A percentile compares a stretch with the other conserved stretches of the same genome.
Evolutionary conservation across 2,888 invertebrate species (phyloP).

Genomic region (Drosophila mayaguana): DNA sequence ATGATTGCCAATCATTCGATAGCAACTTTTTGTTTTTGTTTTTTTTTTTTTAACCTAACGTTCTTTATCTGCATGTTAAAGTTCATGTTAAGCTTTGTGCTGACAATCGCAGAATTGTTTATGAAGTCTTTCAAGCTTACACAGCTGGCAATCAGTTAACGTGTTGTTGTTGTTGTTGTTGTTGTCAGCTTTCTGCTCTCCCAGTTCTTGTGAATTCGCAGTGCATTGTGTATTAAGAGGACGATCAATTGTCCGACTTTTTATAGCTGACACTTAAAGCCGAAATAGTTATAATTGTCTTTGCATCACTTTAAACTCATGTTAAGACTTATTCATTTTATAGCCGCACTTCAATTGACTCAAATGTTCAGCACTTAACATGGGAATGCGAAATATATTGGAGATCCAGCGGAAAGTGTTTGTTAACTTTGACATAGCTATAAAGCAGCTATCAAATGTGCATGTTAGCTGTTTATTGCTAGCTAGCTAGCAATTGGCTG

Average conservation of each 20-base stretch:
- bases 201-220: background rate
- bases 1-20: conserved; percentile 1
- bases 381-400: background rate
- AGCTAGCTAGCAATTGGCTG: background rate
- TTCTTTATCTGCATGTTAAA: background rate
- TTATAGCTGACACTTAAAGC: background rate
- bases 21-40: background rate
- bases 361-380: background rate
- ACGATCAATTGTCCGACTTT: background rate
- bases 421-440: background rate
- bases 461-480: background rate
- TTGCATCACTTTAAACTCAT: background rate
- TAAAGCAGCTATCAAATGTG: background rate
- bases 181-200: too few species aligned
- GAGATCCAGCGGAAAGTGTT: background rate
- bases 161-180: background rate
- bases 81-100: too few species aligned
- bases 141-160: background rate
- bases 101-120: too few species aligned
- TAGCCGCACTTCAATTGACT: background rate
- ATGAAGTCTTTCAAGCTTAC: background rate
- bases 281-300: background rate
- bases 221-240: background rate
- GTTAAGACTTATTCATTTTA: background rate
- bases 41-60: background rate